Conservation (phyloP, 2,113 vertebrate species). For the Cryptoleucopteryx plumbea region DNA sequence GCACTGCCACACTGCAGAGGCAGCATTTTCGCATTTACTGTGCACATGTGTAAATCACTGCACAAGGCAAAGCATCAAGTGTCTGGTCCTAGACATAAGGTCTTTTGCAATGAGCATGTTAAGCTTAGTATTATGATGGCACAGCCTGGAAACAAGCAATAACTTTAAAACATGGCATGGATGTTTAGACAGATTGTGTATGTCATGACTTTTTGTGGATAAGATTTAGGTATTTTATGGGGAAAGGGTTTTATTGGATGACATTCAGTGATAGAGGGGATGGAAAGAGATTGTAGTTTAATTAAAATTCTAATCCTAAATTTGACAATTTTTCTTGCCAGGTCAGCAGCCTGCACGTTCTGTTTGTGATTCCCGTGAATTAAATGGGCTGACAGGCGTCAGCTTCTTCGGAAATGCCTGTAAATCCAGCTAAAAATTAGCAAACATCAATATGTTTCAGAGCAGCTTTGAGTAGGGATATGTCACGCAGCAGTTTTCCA, state of each 20-base stretch:
- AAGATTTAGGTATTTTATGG: constrained; percentile 30
- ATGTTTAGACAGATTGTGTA: background rate
- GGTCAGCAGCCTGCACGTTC: constrained; percentile 65
- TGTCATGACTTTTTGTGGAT: background rate
- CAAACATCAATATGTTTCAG: background rate
- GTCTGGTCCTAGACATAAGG: background rate
- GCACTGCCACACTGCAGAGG: background rate
- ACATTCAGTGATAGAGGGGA: constrained; percentile 34
- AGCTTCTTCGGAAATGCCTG: constrained; percentile 20
- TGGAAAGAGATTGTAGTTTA: constrained; percentile 68
- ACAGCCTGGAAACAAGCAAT: background rate
- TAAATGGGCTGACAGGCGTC: constrained; percentile 43
- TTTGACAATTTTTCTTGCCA: constrained; percentile 66
- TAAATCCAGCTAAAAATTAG: constrained; percentile 43
- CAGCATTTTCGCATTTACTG: background rate
- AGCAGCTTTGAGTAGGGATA: constrained; percentile 8
- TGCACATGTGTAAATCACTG: background rate
- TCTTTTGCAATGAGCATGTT: background rate
- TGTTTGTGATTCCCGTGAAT: constrained; percentile 55
- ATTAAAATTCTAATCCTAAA: constrained; percentile 73
- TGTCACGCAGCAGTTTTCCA: background rate
- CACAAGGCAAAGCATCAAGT: background rate
- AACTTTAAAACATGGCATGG: background rate
- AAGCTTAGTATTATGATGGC: background rate
- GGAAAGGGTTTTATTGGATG: constrained; percentile 28